These are phyloP conservation scores for Rhingia rostrata DNA, from an alignment of 2,888 invertebrate genomes.

Conservation along the genomic window DNA sequence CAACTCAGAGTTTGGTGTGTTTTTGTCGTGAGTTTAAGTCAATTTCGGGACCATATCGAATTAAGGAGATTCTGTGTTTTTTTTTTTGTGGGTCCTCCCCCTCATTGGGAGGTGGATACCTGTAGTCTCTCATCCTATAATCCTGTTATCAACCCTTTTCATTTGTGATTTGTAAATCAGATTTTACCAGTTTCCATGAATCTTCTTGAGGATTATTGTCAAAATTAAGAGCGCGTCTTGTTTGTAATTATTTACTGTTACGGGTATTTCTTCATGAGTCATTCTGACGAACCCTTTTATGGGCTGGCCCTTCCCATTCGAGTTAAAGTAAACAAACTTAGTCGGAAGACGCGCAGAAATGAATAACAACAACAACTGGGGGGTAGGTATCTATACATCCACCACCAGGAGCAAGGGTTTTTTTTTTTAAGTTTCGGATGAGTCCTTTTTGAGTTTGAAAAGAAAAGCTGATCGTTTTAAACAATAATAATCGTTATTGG, in stretches of 20 bases:
- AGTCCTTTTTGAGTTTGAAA: conserved; percentile 37
- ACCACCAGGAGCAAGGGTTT: not conserved
- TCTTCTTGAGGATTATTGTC: conserved; percentile 61
- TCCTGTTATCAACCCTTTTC: conserved; percentile 32
- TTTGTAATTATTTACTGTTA: conserved; percentile 65
- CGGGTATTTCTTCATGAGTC: conserved; percentile 11
- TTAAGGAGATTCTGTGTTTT: conserved; percentile 15
- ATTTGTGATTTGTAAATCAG: conserved; percentile 62
- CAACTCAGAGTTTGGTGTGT: not conserved
- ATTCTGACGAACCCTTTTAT: conserved; percentile 3
- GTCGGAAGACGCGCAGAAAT: conserved; percentile 23
- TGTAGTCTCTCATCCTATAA: conserved; percentile 20
- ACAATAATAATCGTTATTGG: conserved; percentile 67
- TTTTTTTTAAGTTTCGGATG: not conserved
- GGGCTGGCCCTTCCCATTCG: conserved; percentile 2
- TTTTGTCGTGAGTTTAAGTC: conserved; percentile 35
- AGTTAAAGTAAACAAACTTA: conserved; percentile 53
- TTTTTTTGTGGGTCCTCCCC: conserved; percentile 1
- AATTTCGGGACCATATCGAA: conserved; percentile 48
- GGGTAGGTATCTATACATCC: not conserved
- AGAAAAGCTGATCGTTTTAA: conserved; percentile 58
- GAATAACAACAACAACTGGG: conserved; percentile 14
- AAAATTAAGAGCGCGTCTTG: conserved; percentile 66
- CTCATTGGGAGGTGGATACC: conserved; percentile 31
- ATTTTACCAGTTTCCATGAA: conserved; percentile 50